Evolutionary conservation across 2,113 vertebrate genomes (phyloP).

Genomic region (Axis porcinus): DNA sequence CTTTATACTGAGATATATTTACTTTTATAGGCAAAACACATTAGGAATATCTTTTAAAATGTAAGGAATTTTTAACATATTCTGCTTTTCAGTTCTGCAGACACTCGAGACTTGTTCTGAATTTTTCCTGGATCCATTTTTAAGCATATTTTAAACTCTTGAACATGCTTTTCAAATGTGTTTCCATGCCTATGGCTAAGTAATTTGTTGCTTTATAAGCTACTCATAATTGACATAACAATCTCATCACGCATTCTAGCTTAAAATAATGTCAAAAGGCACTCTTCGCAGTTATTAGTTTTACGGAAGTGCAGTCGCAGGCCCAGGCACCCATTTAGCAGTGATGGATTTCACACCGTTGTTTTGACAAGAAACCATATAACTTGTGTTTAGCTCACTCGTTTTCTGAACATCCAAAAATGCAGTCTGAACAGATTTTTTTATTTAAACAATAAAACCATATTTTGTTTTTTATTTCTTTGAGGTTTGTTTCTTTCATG

Average conservation of each 20-base stretch:
- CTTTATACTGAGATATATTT: neutral
- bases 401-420: constrained; percentile 41
- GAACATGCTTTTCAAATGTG: neutral
- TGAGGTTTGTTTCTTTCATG: neutral
- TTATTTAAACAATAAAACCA: constrained; percentile 13
- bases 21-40: neutral
- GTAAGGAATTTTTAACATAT: neutral
- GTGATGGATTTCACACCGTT: neutral
- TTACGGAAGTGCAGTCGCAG: neutral
- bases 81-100: neutral
- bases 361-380: constrained; percentile 33
- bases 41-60: neutral
- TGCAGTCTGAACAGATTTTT: neutral
- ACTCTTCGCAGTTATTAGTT: neutral
- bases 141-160: constrained; percentile 37
- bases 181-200: constrained; percentile 27
- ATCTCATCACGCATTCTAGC: neutral
- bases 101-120: neutral
- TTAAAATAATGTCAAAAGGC: constrained; percentile 4
- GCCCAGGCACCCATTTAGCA: neutral
- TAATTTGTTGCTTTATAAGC: constrained; percentile 19
- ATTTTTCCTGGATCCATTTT: neutral
- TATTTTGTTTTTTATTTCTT: constrained; percentile 1
- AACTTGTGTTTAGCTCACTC: neutral
- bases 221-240: constrained; percentile 6